Conservation (phyloP, 1,140 invertebrate species). For the Aphidius ervi region DNA sequence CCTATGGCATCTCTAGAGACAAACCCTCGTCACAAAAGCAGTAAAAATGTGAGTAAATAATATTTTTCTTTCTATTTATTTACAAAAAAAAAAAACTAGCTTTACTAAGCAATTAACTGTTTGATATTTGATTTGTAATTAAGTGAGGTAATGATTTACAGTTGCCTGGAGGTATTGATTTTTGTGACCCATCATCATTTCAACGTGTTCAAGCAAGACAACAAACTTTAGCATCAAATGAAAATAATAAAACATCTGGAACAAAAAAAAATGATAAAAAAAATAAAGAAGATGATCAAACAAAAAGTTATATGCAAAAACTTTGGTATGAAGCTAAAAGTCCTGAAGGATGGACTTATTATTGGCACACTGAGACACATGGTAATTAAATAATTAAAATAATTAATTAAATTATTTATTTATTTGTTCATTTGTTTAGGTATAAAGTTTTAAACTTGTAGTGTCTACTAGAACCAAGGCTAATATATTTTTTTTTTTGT, state of each 20-base stretch:
- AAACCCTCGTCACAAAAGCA: slow-evolving; percentile 28
- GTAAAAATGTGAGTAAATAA: slow-evolving; percentile 17
- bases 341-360: slow-evolving; percentile 71
- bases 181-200: slow-evolving; percentile 35
- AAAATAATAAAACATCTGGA: slow-evolving; percentile 35
- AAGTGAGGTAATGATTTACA: slow-evolving; percentile 15
- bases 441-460: too few species aligned
- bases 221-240: slow-evolving; percentile 25
- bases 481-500: slow-evolving; percentile 13
- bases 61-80: background rate
- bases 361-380: slow-evolving; percentile 77
- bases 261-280: slow-evolving; percentile 48
- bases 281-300: slow-evolving; percentile 40
- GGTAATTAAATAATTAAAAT: slow-evolving; percentile 50
- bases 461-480: too few species aligned
- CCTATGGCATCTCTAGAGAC: slow-evolving; percentile 29
- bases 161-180: slow-evolving; percentile 37
- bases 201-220: slow-evolving; percentile 12
- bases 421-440: slow-evolving; percentile 7
- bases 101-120: too few species aligned
- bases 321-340: slow-evolving; percentile 69
- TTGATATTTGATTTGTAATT: slow-evolving; percentile 1
- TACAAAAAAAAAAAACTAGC: background rate
- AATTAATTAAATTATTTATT: background rate
- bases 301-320: slow-evolving; percentile 34